Conservation (phyloP, 2,113 vertebrate species). For the Gracilinanus agilis region DNA sequence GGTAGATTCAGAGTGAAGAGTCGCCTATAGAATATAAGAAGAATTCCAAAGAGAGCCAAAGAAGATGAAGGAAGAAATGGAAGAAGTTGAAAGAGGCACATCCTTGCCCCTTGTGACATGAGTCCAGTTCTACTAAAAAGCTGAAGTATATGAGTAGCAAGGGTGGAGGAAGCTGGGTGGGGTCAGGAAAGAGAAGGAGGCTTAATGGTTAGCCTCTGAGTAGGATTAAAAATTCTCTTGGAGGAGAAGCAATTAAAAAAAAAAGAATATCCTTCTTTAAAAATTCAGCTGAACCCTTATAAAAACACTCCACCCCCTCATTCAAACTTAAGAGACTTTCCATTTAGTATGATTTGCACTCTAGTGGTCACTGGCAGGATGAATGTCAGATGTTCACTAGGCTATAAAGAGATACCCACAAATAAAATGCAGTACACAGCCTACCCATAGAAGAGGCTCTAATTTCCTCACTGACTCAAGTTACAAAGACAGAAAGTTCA, state of each 20-base stretch:
- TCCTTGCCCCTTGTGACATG: neutral
- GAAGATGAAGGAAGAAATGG: constrained; percentile 36
- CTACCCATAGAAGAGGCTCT: neutral
- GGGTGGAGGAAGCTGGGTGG: neutral
- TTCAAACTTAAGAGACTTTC: constrained; percentile 66
- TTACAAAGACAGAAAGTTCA: constrained; percentile 49
- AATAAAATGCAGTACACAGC: neutral
- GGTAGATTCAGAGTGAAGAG: neutral
- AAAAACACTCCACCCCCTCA: constrained; percentile 74
- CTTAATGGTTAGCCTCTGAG: constrained; percentile 68
- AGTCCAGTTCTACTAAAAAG: constrained; percentile 50
- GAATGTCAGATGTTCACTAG: constrained; percentile 44
- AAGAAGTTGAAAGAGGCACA: constrained; percentile 20
- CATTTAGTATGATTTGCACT: constrained; percentile 69
- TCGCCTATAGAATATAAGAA: neutral
- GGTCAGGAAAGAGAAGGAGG: constrained; percentile 9
- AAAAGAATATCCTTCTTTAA: constrained; percentile 73
- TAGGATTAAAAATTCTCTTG: constrained; percentile 70
- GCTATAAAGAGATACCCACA: constrained; percentile 33
- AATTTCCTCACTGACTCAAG: constrained; percentile 35
- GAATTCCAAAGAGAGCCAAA: constrained; percentile 21
- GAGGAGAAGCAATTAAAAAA: constrained; percentile 72
- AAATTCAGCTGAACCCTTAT: constrained; percentile 68
- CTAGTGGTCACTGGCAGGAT: constrained; percentile 59
- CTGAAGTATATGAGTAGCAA: neutral